phyloP scores from a whole-genome alignment of 2,113 vertebrate genomes.

The Egretta garzetta region DNA sequence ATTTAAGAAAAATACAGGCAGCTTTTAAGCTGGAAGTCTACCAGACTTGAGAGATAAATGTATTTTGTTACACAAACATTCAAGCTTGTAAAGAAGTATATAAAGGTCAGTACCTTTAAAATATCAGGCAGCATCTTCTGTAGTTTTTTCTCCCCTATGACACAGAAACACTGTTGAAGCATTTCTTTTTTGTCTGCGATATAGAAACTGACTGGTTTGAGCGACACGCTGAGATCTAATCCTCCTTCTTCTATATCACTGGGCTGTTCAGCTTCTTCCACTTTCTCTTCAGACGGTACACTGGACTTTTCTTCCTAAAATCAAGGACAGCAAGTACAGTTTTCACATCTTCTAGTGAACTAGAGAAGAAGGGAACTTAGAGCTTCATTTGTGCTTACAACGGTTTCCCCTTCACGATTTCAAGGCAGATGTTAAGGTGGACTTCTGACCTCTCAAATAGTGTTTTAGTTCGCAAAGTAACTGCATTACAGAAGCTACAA shows the following conservation, averaged over 20 bases:
- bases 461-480: background rate
- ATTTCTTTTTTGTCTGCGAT: constrained; percentile 87
- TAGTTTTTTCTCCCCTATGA: constrained; percentile 92
- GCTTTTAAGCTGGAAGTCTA: background rate
- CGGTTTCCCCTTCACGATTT: background rate
- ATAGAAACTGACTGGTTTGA: constrained; percentile 92
- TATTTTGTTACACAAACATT: background rate
- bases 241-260: constrained; percentile 97
- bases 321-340: background rate
- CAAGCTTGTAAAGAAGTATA: background rate
- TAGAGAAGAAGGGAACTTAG: background rate
- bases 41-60: background rate
- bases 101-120: constrained; percentile 82
- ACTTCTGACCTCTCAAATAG: background rate
- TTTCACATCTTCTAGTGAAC: background rate
- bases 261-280: constrained; percentile 79
- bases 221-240: constrained; percentile 85
- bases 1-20: background rate
- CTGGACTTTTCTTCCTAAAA: constrained; percentile 82
- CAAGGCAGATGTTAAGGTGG: background rate
- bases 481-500: background rate
- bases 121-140: constrained; percentile 94
- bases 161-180: constrained; percentile 92
- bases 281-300: constrained; percentile 66
- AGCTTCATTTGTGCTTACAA: background rate